phyloP scores from a whole-genome alignment of 2,113 vertebrate genomes.

The Planiliza haematocheilus region DNA sequence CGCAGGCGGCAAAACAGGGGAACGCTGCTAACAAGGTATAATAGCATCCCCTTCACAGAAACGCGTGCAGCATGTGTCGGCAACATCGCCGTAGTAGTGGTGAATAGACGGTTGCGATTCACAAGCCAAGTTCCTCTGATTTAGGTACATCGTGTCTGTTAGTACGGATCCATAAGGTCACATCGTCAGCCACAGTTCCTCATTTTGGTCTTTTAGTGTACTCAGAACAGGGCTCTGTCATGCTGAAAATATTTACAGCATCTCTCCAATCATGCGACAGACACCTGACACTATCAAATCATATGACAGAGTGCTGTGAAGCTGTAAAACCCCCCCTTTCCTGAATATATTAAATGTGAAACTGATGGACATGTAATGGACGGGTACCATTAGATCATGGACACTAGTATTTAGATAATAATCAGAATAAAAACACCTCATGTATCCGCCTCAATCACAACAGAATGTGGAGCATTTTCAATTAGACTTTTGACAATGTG shows the following conservation, averaged over 20 bases:
- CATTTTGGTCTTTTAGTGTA: neutral
- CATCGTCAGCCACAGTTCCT: neutral
- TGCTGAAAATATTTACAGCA: neutral
- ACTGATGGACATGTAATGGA: too few species aligned
- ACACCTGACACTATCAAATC: too few species aligned
- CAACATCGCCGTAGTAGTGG: neutral
- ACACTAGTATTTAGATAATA: too few species aligned
- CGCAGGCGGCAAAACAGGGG: constrained; percentile 4
- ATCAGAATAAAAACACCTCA: too few species aligned
- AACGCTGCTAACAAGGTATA: neutral
- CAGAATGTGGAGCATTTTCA: too few species aligned
- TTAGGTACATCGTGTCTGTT: neutral
- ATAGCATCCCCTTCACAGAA: neutral
- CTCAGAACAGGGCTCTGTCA: neutral
- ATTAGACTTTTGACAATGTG: too few species aligned
- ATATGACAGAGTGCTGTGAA: too few species aligned
- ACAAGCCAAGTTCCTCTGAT: neutral
- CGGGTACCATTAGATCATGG: too few species aligned
- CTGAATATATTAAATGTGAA: too few species aligned
- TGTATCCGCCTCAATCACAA: too few species aligned
- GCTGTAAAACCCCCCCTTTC: too few species aligned
- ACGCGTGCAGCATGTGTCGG: neutral
- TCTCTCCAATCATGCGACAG: too few species aligned
- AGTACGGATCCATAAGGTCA: neutral
- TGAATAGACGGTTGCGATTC: neutral